A percentile compares a stretch with the other conserved stretches of the same genome.
These are phyloP conservation scores for Oncorhynchus nerka DNA, from an alignment of 2,113 vertebrate genomes.

Conservation along the genomic window DNA sequence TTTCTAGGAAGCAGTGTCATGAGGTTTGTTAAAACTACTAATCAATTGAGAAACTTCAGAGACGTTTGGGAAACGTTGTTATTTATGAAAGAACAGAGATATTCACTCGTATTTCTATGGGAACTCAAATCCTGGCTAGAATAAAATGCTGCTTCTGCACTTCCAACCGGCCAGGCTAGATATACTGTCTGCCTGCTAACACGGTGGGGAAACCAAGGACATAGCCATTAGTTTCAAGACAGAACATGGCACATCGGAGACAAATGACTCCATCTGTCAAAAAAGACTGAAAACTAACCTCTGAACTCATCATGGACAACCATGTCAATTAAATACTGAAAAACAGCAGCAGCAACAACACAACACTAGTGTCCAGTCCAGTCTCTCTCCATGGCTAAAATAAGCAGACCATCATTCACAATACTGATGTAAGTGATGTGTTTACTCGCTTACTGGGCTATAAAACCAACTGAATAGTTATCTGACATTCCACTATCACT, in stretches of 20 bases:
- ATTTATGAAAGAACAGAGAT: slow-evolving; percentile 69
- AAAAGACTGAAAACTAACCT: slow-evolving; percentile 76
- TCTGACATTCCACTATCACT: slow-evolving; percentile 35
- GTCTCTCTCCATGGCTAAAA: background rate
- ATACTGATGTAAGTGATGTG: too few species aligned
- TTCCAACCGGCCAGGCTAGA: slow-evolving; percentile 57
- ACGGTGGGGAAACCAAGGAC: slow-evolving; percentile 68
- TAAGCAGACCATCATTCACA: too few species aligned
- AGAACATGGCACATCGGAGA: slow-evolving; percentile 70
- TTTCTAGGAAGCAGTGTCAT: too few species aligned
- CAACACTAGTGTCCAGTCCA: slow-evolving; percentile 7
- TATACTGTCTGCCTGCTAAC: slow-evolving; percentile 68
- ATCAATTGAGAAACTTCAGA: slow-evolving; percentile 27
- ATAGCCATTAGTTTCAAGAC: slow-evolving; percentile 78
- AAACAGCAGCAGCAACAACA: slow-evolving; percentile 70
- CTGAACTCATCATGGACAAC: slow-evolving; percentile 74
- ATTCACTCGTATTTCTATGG: slow-evolving; percentile 69
- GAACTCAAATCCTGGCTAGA: slow-evolving; percentile 64
- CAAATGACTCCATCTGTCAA: slow-evolving; percentile 78
- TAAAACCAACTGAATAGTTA: slow-evolving; percentile 12
- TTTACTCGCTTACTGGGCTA: background rate
- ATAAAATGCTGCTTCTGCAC: slow-evolving; percentile 76
- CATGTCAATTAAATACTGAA: slow-evolving; percentile 76
- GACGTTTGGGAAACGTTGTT: slow-evolving; percentile 58
- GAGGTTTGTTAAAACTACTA: too few species aligned